Evolutionary conservation across 2,888 invertebrate species (phyloP).

Genomic region (Phyllotreta cruciferae): DNA sequence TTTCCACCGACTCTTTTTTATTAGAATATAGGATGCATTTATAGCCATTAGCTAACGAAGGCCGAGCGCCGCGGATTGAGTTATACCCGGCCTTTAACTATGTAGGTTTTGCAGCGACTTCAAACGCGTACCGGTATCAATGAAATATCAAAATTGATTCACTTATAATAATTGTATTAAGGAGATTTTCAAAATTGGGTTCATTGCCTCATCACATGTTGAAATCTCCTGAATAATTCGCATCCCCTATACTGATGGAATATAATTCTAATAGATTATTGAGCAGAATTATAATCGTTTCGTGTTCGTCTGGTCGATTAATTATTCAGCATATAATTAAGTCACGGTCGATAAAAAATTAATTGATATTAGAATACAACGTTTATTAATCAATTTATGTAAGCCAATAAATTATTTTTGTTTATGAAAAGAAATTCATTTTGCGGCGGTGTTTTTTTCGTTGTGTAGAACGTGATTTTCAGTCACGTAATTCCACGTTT

Average conservation of each 20-base stretch:
- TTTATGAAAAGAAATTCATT: too few relatives aligned
- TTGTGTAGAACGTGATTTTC: slow-evolving; percentile 6
- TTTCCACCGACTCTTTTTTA: not conserved
- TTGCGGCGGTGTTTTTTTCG: too few relatives aligned
- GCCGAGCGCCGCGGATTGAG: slow-evolving; percentile 22
- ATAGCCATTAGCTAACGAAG: slow-evolving; percentile 25
- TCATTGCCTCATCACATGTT: too few relatives aligned
- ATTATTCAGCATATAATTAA: too few relatives aligned
- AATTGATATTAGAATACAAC: slow-evolving; percentile 9
- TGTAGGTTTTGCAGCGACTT: slow-evolving; percentile 16
- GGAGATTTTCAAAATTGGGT: too few relatives aligned
- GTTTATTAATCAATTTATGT: slow-evolving; percentile 11
- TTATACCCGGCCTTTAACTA: slow-evolving; percentile 23
- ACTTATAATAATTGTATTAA: not conserved
- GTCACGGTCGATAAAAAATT: slow-evolving; percentile 1
- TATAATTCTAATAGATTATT: too few relatives aligned
- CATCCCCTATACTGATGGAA: too few relatives aligned
- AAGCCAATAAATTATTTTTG: slow-evolving; percentile 6
- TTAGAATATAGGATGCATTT: slow-evolving; percentile 16
- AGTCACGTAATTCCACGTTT: slow-evolving; percentile 18
- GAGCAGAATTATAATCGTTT: too few relatives aligned
- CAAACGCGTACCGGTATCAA: slow-evolving; percentile 16
- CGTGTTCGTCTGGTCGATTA: too few relatives aligned
- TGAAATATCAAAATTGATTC: slow-evolving; percentile 11
- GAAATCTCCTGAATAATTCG: too few relatives aligned